phyloP scores from a whole-genome alignment of 2,113 vertebrate genomes.

The Podarcis raffonei region DNA sequence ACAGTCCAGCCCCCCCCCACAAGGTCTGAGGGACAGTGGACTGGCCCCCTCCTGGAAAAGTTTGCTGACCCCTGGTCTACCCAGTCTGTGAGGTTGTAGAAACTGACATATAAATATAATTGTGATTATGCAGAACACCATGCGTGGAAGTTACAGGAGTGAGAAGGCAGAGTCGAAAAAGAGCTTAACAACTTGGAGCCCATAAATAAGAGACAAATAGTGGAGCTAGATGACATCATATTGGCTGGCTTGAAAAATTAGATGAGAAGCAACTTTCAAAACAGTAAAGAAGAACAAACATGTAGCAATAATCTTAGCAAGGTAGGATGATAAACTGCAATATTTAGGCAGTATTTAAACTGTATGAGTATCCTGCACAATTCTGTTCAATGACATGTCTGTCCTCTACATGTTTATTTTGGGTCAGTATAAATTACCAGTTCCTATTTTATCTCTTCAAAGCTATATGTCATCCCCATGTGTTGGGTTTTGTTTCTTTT shows the following conservation, averaged over 20 bases:
- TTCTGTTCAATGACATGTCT: neutral
- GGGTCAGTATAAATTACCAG: neutral
- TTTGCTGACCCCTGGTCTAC: neutral
- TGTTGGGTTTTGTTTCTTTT: conserved; percentile 1
- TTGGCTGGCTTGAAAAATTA: neutral
- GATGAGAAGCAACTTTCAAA: neutral
- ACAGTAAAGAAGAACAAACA: neutral
- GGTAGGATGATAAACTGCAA: neutral
- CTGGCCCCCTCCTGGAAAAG: no score
- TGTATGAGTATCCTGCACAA: neutral
- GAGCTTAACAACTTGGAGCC: no score
- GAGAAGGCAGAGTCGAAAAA: neutral
- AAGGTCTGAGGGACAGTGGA: no score
- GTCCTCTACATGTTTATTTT: neutral
- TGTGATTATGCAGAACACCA: neutral
- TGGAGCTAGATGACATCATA: no score
- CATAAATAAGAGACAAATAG: no score
- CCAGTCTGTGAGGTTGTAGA: neutral
- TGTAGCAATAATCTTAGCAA: neutral
- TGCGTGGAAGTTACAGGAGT: neutral
- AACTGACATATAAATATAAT: neutral
- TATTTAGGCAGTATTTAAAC: neutral
- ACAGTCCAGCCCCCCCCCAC: no score
- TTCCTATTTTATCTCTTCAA: conserved; percentile 48
- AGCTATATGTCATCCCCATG: conserved; percentile 45